These are phyloP conservation scores for Brachyhypopomus gauderio DNA, from an alignment of 2,113 vertebrate genomes.

Conservation along the genomic window DNA sequence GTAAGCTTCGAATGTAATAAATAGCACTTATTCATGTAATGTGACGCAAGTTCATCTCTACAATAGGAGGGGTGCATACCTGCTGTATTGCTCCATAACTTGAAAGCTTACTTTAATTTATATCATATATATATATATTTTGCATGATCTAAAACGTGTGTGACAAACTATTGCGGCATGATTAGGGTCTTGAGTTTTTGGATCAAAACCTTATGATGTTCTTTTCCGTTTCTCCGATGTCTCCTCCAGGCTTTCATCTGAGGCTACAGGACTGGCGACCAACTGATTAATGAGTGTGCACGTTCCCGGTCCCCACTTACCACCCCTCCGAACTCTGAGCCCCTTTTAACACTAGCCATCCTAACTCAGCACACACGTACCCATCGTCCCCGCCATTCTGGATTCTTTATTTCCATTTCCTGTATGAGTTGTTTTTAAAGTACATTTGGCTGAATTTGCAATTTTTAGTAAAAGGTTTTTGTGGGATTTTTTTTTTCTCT, in stretches of 20 bases:
- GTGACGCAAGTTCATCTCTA: too few species aligned
- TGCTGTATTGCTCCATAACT: too few species aligned
- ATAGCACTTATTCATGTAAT: too few species aligned
- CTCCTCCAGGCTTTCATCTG: constrained; percentile 3
- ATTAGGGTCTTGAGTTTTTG: not conserved
- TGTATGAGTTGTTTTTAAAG: constrained; percentile 1
- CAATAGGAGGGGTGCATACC: too few species aligned
- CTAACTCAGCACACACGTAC: too few species aligned
- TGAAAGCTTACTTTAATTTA: too few species aligned
- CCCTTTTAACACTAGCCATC: not conserved
- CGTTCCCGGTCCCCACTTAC: not conserved
- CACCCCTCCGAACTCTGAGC: not conserved
- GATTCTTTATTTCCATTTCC: not conserved
- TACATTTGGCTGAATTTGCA: not conserved
- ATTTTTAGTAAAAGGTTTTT: not conserved
- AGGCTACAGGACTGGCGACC: constrained; percentile 10
- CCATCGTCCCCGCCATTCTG: not conserved
- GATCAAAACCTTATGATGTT: not conserved
- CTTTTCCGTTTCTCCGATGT: not conserved
- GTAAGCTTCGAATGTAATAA: too few species aligned
- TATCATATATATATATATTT: too few species aligned
- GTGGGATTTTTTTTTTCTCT: not conserved
- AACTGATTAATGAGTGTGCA: not conserved
- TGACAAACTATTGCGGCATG: not conserved
- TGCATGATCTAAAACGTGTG: too few species aligned